Evolutionary conservation across 2,888 invertebrate genomes (phyloP).

Genomic region (Parnassius apollo): DNA sequence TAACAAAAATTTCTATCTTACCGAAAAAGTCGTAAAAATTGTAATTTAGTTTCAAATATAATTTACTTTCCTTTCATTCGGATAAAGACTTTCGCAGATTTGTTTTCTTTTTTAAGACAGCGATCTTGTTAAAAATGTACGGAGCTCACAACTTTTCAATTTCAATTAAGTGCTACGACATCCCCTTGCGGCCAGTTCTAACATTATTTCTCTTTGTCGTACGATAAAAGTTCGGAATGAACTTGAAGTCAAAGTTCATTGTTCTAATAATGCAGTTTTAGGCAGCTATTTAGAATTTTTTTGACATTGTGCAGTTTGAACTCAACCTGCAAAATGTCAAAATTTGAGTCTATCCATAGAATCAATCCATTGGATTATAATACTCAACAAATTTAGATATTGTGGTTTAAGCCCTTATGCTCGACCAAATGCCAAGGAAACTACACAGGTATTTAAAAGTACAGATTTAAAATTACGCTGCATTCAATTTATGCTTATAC

Average conservation of each 20-base stretch:
- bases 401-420: too few relatives aligned
- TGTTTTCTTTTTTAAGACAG: conserved; percentile 7
- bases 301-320: too few relatives aligned
- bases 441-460: too few relatives aligned
- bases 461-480: too few relatives aligned
- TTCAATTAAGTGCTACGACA: conserved; percentile 16
- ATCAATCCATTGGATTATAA: too few relatives aligned
- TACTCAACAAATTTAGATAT: too few relatives aligned
- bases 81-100: background rate
- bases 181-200: conserved; percentile 13
- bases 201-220: conserved; percentile 6
- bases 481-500: too few relatives aligned
- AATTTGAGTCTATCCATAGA: too few relatives aligned
- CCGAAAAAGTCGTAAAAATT: background rate
- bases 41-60: conserved; percentile 5
- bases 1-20: too few relatives aligned
- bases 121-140: conserved; percentile 7
- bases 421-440: too few relatives aligned
- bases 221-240: background rate
- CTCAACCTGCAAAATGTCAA: too few relatives aligned
- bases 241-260: background rate
- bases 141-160: conserved; percentile 18
- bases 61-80: conserved; percentile 12
- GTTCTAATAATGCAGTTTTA: conserved; percentile 10
- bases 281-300: background rate